Conservation (phyloP, 2,888 invertebrate species). For the Drosophila robusta region DNA sequence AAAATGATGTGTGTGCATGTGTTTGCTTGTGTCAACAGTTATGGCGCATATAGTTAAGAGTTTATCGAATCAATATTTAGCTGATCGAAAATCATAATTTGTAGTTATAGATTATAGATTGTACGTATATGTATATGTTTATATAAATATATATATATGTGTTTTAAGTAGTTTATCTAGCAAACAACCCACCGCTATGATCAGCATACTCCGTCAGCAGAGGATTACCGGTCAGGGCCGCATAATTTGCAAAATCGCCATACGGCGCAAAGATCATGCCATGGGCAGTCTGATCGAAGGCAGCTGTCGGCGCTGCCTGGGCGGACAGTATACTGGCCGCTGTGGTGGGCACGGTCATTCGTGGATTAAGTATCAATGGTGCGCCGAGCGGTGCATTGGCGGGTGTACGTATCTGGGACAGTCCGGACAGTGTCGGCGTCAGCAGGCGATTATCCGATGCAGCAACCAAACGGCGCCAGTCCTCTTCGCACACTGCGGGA, state of each 20-base stretch:
- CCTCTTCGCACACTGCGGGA: constrained; percentile 92
- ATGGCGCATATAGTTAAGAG: constrained; percentile 58
- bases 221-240: constrained; percentile 92
- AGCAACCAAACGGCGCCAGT: constrained; percentile 93
- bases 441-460: constrained; percentile 93
- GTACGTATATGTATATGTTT: constrained; percentile 32
- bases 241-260: constrained; percentile 95
- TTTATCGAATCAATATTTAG: constrained; percentile 37
- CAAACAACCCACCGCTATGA: constrained; percentile 98
- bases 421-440: constrained; percentile 86
- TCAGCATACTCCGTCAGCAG: constrained; percentile 95
- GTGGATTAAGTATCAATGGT: constrained; percentile 95
- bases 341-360: constrained; percentile 93
- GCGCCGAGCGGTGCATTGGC: constrained; percentile 93
- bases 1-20: constrained; percentile 30
- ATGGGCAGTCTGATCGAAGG: constrained; percentile 87
- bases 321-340: constrained; percentile 87
- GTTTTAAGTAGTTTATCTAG: constrained; percentile 87
- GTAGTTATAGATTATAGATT: constrained; percentile 46
- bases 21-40: constrained; percentile 54
- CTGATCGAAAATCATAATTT: constrained; percentile 38
- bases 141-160: constrained; percentile 25
- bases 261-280: constrained; percentile 94
- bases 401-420: constrained; percentile 88
- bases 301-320: constrained; percentile 88